Evolutionary conservation across 2,888 invertebrate species (phyloP).

Genomic region (Cinara cedri): DNA sequence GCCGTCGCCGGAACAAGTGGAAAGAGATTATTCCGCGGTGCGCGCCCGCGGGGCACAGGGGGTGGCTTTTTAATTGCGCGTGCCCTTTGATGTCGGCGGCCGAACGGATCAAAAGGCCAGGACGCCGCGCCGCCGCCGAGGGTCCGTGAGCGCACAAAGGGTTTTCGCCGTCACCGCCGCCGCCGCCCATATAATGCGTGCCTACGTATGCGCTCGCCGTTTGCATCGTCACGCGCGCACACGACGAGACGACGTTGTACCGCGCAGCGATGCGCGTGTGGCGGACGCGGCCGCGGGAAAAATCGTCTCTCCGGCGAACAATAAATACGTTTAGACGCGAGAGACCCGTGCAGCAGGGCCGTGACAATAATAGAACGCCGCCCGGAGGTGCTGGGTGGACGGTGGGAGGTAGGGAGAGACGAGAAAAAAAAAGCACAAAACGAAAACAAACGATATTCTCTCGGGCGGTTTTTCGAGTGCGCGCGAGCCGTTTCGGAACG

Average conservation of each 20-base stretch:
- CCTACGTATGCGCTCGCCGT: neutral
- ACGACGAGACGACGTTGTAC: neutral
- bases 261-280: neutral
- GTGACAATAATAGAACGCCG: no score
- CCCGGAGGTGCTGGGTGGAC: no score
- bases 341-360: neutral
- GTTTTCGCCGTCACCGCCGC: no score
- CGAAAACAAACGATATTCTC: neutral
- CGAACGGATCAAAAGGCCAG: constrained; percentile 34
- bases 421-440: no score
- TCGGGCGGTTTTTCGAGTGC: neutral
- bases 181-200: no score
- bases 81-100: constrained; percentile 44
- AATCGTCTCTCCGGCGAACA: neutral
- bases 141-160: constrained; percentile 10
- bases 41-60: constrained; percentile 31
- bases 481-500: no score
- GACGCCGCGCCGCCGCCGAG: neutral
- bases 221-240: neutral
- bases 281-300: neutral
- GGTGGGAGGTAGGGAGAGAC: no score
- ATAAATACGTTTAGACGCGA: neutral
- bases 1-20: constrained; percentile 5
- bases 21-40: constrained; percentile 36
- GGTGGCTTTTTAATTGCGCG: constrained; percentile 50